Percentiles rank a stretch among this genome's conserved stretches.
Conservation (phyloP, 2,888 invertebrate genomes). For the Lasius platythorax region DNA sequence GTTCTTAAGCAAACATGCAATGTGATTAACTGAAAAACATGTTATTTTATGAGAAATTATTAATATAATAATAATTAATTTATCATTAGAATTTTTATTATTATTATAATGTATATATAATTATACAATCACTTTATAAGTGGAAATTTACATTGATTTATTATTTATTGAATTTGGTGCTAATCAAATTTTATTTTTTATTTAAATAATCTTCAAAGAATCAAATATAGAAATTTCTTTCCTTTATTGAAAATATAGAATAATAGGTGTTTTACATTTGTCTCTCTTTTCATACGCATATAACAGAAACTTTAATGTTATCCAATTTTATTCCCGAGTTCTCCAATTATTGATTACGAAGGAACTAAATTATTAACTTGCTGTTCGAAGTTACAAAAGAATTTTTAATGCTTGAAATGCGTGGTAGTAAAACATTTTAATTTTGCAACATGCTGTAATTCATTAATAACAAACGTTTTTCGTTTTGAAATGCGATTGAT, state of each 20-base stretch:
- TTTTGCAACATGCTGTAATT: not conserved
- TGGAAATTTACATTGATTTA: not conserved
- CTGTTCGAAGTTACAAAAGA: not conserved
- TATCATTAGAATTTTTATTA: not conserved
- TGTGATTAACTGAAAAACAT: no score
- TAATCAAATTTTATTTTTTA: not conserved
- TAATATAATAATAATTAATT: not conserved
- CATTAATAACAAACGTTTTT: not conserved
- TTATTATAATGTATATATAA: not conserved
- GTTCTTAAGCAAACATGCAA: not conserved
- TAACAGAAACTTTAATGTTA: not conserved
- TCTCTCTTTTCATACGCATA: not conserved
- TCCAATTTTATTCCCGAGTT: not conserved
- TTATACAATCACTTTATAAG: slow-evolving; percentile 15
- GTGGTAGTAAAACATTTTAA: not conserved
- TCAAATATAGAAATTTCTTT: not conserved
- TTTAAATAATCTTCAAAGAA: not conserved
- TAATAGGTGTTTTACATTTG: not conserved
- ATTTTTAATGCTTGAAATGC: not conserved
- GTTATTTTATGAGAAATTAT: not conserved
- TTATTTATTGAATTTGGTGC: not conserved
- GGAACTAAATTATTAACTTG: not conserved
- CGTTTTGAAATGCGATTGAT: not conserved
- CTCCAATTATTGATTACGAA: not conserved
- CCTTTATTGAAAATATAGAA: not conserved